These are phyloP conservation scores for Tetragonisca angustula DNA, from an alignment of 2,888 invertebrate species.

Conservation along the genomic window DNA sequence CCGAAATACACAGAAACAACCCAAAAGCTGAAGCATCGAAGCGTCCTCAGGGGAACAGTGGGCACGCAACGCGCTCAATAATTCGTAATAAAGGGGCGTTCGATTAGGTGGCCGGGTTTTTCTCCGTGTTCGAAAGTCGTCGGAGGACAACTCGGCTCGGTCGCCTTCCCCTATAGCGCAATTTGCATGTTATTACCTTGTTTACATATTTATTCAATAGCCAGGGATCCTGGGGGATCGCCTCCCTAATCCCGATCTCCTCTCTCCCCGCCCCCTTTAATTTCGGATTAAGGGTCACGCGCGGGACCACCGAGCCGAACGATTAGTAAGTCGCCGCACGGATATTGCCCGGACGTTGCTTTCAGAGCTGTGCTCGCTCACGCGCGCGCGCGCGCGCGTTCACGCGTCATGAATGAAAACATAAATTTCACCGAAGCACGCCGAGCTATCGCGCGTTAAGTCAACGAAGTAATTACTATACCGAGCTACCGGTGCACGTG, in stretches of 20 bases:
- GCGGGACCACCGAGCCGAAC: constrained; percentile 40
- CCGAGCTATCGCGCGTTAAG: constrained; percentile 60
- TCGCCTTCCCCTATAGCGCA: constrained; percentile 67
- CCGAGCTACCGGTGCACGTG: constrained; percentile 34
- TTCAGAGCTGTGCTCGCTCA: neutral
- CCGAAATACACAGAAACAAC: too few relatives aligned
- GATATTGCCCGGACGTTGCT: constrained; percentile 41
- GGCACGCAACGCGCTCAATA: constrained; percentile 24
- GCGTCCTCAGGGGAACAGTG: neutral
- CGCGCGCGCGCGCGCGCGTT: constrained; percentile 10
- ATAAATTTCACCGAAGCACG: constrained; percentile 59
- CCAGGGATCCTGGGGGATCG: constrained; percentile 61
- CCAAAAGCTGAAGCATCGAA: too few relatives aligned
- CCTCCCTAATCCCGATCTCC: constrained; percentile 61
- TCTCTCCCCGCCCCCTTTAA: constrained; percentile 69
- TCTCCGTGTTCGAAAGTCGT: constrained; percentile 29
- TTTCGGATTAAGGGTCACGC: constrained; percentile 71
- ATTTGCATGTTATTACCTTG: constrained; percentile 83
- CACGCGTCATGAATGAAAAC: constrained; percentile 58
- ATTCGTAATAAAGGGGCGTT: constrained; percentile 47
- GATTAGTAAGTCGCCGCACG: constrained; percentile 67
- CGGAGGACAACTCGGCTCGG: constrained; percentile 36
- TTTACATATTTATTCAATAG: constrained; percentile 78
- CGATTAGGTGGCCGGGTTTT: constrained; percentile 15
- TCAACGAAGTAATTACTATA: constrained; percentile 63